Conservation (phyloP, 1,140 invertebrate species). For the Tetragnatha versicolor region DNA sequence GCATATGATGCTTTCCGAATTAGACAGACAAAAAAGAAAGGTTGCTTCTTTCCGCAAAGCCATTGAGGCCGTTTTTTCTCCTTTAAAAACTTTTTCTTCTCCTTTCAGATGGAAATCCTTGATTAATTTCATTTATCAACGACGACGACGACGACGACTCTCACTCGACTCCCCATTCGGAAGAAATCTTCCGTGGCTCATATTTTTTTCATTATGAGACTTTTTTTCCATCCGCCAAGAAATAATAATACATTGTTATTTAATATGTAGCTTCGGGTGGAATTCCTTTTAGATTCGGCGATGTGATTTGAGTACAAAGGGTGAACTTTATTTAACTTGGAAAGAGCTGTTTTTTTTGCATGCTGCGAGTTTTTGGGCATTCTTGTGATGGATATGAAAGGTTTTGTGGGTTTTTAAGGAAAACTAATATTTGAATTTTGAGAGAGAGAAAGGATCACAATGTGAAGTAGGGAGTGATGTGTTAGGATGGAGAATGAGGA, state of each 20-base stretch:
- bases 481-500: too few species aligned
- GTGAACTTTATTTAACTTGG: too few species aligned
- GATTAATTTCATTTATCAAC: slow-evolving; percentile 31
- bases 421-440: too few species aligned
- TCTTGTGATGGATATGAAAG: too few species aligned
- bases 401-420: too few species aligned
- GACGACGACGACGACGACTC: neutral
- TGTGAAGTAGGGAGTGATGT: too few species aligned
- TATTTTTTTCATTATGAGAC: neutral
- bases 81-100: neutral
- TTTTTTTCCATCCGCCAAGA: too few species aligned
- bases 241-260: neutral
- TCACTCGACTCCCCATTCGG: neutral
- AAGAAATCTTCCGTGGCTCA: neutral
- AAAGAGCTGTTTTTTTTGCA: too few species aligned
- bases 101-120: neutral
- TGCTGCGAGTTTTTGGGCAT: too few species aligned
- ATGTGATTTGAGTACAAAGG: neutral
- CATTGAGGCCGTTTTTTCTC: neutral
- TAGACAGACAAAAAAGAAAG: neutral
- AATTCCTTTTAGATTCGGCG: neutral
- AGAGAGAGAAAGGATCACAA: too few species aligned
- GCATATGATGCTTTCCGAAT: neutral
- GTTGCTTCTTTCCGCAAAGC: neutral
- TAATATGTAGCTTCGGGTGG: slow-evolving; percentile 4